phyloP scores from a whole-genome alignment of 2,113 vertebrate genomes.

The Trichomycterus rosablanca region DNA sequence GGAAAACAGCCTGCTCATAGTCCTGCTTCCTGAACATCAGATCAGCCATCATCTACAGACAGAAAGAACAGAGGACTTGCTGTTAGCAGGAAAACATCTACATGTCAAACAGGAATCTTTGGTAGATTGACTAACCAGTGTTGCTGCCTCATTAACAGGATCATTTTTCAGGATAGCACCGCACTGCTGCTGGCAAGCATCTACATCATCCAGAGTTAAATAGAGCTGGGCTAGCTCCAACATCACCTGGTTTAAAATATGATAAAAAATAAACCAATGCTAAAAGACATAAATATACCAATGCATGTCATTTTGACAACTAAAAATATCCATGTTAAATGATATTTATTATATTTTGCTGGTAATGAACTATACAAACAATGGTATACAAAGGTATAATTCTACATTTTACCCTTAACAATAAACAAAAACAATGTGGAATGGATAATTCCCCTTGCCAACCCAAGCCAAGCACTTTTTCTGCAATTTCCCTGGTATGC shows the following conservation, averaged over 20 bases:
- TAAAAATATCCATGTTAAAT: too few species aligned
- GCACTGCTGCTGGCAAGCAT: constrained; percentile 87
- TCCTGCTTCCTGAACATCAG: constrained; percentile 95
- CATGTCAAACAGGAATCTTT: background rate
- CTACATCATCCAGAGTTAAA: constrained; percentile 79
- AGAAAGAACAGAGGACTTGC: constrained; percentile 8
- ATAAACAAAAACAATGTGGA: too few species aligned
- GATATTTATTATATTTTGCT: too few species aligned
- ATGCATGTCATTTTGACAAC: too few species aligned
- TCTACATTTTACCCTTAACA: too few species aligned
- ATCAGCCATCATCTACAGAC: constrained; percentile 89
- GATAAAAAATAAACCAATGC: background rate
- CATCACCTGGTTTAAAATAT: constrained; percentile 74
- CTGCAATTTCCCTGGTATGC: too few species aligned
- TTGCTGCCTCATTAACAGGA: constrained; percentile 84
- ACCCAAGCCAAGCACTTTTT: too few species aligned
- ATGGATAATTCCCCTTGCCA: too few species aligned
- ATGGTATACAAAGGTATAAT: too few species aligned
- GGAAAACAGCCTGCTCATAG: constrained; percentile 89
- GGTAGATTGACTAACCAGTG: constrained; percentile 69
- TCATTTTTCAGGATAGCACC: constrained; percentile 81
- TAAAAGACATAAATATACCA: too few species aligned
- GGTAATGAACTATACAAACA: too few species aligned
- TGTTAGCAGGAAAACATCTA: background rate
- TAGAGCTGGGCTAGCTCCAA: constrained; percentile 87